Evolutionary conservation across 92 coral and sea anemone genomes (phyloP), one percentile per base, ranked within the genome.

Genomic region (Desmophyllum pertusum): DNA sequence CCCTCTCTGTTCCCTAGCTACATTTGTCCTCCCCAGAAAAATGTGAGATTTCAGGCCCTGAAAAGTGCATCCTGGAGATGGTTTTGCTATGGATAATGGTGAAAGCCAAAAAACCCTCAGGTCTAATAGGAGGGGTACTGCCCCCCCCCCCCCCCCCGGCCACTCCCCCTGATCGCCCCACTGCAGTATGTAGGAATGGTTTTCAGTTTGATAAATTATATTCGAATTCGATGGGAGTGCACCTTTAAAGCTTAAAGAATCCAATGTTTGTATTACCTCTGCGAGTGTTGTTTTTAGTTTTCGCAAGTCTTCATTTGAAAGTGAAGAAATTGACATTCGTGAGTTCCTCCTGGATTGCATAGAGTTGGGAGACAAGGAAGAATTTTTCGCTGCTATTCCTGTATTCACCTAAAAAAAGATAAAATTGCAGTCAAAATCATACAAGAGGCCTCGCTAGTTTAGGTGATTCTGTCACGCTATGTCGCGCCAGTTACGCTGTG

Each of bases 361-460:
- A 70, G 79, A n/a, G 33, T 6, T 5, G 25, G 84, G 84, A 71
- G 41, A 36, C 4, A 82, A 51, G 27, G 71, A 51, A 7, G 86
- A 37, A 35, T 19, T 74, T 37, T 38, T 33, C n/a, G n/a, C n/a
- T n/a, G n/a, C n/a, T 27, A 82, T 39, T 41, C 86, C 86, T 1
- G 86, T 82, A 39, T 82, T 35, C 35, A 82, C 79, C 86, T 82
- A 30, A 11, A 71, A n/a, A 52, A 4, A 67, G 27, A 62, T 62
- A 9, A 30, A 48, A 14, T 48, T 46, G 2, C 19, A 48, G 27
- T 25, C 33, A 59, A 10, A 59, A 59, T 27, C 14, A 59, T 48
- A 59, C 63, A 27, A 5, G 25, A 59, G n/a, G 31, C n/a, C n/a
- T n/a, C 30, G 30, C 63, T 23, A 55, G 63, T 23, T 55, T 55